Evolutionary conservation across 2,888 invertebrate species (phyloP), one percentile per base, ranked within the genome.

Genomic region (Lithophane socia): DNA sequence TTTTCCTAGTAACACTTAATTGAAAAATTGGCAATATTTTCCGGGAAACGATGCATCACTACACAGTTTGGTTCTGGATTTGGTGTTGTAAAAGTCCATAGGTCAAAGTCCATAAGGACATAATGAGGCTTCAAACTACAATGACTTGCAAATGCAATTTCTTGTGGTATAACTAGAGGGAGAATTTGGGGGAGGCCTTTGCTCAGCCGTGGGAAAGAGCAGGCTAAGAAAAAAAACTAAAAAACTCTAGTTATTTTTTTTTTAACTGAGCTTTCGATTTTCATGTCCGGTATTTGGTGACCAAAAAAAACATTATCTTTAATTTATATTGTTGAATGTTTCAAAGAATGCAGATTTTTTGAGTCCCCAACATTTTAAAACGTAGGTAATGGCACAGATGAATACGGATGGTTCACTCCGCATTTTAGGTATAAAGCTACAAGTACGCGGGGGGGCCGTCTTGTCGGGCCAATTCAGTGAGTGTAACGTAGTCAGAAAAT

Each of bases 281-380:
- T n/a, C n/a, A n/a, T 63, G 10, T 5, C 5, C n/a, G 1, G 16
- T n/a, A 3, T 68, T 37, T 37, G 18, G 37, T 37, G 7, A 18
- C 12, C 7, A 52, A 21, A 47, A 49, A 13, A 63, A 16, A 21
- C 4, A 56, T 37, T 37, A 16, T 29, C 5, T 16, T 56, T 37
- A 0, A 29, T 37, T 37, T 10, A 37, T 68, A 61, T 56, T 21
- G 5, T 67, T 67, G 37, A 56, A 37, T 54, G 9, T 56, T 67
- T n/a, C 5, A 56, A 67, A 56, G 67, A n/a, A 7, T 42, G 16
- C 37, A n/a, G 61, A 37, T 16, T 65, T 60, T 24, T 44, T 24
- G 10, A 68, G 10, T 64, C 54, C n/a, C 24, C 29, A 4, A 58
- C 16, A 42, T 84, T 58, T 71, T 12, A 64, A 18, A 65, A 24